phyloP scores from a whole-genome alignment of 2,888 invertebrate genomes.

The Mimachlamys varia region DNA sequence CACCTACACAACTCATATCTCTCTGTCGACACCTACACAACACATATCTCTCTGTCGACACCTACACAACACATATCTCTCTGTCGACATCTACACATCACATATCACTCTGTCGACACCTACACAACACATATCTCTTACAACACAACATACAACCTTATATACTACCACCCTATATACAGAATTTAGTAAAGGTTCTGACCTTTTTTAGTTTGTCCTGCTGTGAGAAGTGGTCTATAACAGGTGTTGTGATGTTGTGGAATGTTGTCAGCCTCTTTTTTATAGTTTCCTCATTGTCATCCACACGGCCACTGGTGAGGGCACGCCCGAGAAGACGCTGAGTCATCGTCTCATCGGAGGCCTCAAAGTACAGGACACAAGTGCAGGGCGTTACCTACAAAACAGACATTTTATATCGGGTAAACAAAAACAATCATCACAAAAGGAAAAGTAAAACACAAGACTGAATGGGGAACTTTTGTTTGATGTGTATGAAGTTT shows the following conservation, averaged over 20 bases:
- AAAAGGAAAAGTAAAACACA: neutral
- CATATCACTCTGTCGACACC: too few relatives aligned
- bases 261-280: slow-evolving; percentile 95
- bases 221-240: slow-evolving; percentile 90
- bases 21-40: too few relatives aligned
- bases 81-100: too few relatives aligned
- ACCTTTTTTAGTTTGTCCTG: slow-evolving; percentile 85
- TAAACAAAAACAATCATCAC: neutral
- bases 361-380: slow-evolving; percentile 92
- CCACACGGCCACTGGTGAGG: slow-evolving; percentile 91
- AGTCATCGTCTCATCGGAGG: slow-evolving; percentile 90
- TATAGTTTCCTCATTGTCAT: slow-evolving; percentile 97
- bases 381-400: slow-evolving; percentile 75
- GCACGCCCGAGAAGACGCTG: slow-evolving; percentile 90
- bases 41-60: too few relatives aligned
- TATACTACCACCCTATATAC: too few relatives aligned
- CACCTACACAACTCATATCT: too few relatives aligned
- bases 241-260: slow-evolving; percentile 92
- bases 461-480: neutral
- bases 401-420: neutral
- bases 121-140: too few relatives aligned
- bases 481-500: neutral
- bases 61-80: too few relatives aligned
- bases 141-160: too few relatives aligned
- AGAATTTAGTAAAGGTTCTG: too few relatives aligned